phyloP scores from a whole-genome alignment of 2,888 invertebrate species.

The Pollenia angustigena region DNA sequence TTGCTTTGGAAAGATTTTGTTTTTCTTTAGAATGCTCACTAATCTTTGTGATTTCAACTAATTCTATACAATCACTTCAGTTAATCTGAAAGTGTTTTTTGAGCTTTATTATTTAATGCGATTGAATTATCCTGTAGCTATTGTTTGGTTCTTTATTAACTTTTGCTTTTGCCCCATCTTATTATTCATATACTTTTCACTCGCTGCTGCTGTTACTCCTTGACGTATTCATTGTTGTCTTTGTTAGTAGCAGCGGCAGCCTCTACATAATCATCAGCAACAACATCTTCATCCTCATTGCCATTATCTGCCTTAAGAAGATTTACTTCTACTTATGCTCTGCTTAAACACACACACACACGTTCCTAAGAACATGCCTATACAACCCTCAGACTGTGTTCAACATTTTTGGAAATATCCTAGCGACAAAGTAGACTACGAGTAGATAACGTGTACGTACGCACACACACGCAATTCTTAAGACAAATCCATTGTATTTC shows the following conservation, averaged over 20 bases:
- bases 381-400: neutral
- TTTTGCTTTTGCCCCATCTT: conserved; percentile 61
- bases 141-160: conserved; percentile 70
- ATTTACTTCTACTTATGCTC: conserved; percentile 37
- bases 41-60: conserved; percentile 69
- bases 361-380: neutral
- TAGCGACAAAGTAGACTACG: conserved; percentile 62
- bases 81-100: conserved; percentile 79
- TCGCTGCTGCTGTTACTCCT: conserved; percentile 26
- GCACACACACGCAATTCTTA: conserved; percentile 41
- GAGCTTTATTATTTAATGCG: conserved; percentile 80
- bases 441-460: conserved; percentile 37
- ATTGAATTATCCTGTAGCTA: conserved; percentile 76
- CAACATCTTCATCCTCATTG: conserved; percentile 22
- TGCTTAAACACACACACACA: neutral
- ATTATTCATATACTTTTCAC: conserved; percentile 25
- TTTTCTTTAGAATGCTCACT: conserved; percentile 52
- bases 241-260: neutral
- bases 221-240: conserved; percentile 27
- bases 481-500: conserved; percentile 54
- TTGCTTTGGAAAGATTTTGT: conserved; percentile 45
- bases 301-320: conserved; percentile 57
- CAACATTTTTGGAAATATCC: conserved; percentile 54
- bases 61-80: conserved; percentile 74
- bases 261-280: neutral